Percentiles rank a stretch among this genome's conserved stretches.
Evolutionary conservation across 2,888 invertebrate species (phyloP).

Genomic region (Blastobasis adustella): DNA sequence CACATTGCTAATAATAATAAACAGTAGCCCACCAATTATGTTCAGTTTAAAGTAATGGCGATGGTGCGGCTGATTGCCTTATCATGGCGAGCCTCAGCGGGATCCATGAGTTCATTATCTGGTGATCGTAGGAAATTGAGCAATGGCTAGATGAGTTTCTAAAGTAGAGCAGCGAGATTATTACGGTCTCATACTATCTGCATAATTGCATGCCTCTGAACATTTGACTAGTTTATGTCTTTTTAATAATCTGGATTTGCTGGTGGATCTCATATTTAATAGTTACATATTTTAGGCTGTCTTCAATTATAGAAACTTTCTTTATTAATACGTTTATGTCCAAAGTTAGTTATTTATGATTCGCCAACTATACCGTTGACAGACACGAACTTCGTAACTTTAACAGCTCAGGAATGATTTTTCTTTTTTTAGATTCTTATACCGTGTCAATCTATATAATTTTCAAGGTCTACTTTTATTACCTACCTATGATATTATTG

Average conservation of each 20-base stretch:
- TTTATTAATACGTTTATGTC: neutral
- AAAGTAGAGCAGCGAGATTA: neutral
- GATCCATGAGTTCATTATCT: constrained; percentile 32
- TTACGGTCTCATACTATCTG: neutral
- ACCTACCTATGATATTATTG: no score
- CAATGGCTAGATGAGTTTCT: constrained; percentile 12
- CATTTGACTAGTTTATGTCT: neutral
- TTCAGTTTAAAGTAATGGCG: constrained; percentile 14
- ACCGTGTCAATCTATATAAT: no score
- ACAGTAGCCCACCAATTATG: no score
- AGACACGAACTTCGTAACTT: no score
- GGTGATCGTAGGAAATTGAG: constrained; percentile 26
- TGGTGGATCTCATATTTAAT: neutral
- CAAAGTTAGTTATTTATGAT: no score
- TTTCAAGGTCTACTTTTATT: no score
- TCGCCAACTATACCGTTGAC: no score
- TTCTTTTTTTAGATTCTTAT: no score
- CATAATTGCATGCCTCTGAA: neutral
- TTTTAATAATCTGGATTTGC: neutral
- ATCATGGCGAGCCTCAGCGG: constrained; percentile 27
- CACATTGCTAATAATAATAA: no score
- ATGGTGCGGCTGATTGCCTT: constrained; percentile 27
- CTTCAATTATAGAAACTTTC: neutral
- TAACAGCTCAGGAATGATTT: no score
- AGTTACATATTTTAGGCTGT: neutral